Evolutionary conservation across 2,888 invertebrate species (phyloP).

Genomic region (Acleris literana): DNA sequence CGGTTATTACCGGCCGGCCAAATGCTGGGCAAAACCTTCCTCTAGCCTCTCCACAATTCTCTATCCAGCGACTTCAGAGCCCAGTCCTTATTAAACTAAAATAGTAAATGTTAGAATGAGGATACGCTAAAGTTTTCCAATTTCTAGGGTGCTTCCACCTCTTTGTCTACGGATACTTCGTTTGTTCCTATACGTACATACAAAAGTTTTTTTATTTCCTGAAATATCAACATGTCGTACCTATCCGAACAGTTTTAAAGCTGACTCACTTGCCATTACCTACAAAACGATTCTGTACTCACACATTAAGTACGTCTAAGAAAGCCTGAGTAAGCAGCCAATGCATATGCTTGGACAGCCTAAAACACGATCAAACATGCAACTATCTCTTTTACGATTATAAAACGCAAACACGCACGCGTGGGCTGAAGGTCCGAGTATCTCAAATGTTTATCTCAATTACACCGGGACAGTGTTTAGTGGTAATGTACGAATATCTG

Average conservation of each 20-base stretch:
- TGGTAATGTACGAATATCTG: constrained; percentile 16
- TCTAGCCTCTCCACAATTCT: too few relatives aligned
- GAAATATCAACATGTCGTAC: too few relatives aligned
- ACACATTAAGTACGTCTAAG: too few relatives aligned
- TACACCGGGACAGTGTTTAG: constrained; percentile 19
- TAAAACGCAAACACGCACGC: constrained; percentile 27
- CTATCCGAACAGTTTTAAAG: too few relatives aligned
- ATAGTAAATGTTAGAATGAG: background rate
- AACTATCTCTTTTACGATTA: constrained; percentile 31
- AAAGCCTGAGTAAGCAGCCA: constrained; percentile 6
- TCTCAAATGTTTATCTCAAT: constrained; percentile 31
- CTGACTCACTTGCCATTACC: background rate
- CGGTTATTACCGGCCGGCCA: too few relatives aligned
- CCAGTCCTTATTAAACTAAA: background rate
- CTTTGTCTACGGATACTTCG: too few relatives aligned
- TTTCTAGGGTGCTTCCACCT: too few relatives aligned
- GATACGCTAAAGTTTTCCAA: background rate
- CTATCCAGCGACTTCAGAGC: too few relatives aligned
- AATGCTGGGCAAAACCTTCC: too few relatives aligned
- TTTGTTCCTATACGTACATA: too few relatives aligned
- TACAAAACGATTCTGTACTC: background rate
- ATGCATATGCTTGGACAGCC: constrained; percentile 13
- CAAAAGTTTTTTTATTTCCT: too few relatives aligned
- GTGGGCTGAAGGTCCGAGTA: constrained; percentile 13
- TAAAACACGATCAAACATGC: constrained; percentile 21